Evolutionary conservation across 2,797 vertebrate species (phyloP).

Genomic region (Pogoniulus pusillus): DNA sequence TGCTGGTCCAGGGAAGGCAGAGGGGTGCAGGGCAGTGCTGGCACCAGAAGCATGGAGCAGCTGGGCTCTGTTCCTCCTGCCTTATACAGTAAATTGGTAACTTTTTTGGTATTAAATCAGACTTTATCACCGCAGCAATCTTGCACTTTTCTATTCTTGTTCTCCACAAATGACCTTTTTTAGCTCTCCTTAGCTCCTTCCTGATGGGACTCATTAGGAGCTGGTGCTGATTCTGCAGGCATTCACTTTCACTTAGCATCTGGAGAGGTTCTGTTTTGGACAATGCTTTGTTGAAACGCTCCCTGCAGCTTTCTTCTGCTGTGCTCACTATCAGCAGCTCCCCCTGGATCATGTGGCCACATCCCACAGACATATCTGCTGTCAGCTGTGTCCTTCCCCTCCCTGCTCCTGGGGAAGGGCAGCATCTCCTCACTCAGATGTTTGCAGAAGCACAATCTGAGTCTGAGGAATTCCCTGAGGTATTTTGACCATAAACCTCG

Average conservation of each 20-base stretch:
- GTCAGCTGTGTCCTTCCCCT: neutral
- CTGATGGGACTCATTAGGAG: constrained; percentile 71
- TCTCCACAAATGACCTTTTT: constrained; percentile 69
- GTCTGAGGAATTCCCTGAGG: neutral
- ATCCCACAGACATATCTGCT: neutral
- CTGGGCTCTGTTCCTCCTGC: constrained; percentile 44
- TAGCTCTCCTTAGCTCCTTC: constrained; percentile 61
- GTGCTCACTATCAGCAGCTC: neutral
- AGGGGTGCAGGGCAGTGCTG: constrained; percentile 13
- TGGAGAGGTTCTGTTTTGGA: constrained; percentile 33
- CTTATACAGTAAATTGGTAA: constrained; percentile 71
- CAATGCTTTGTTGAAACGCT: neutral
- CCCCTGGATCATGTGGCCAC: neutral
- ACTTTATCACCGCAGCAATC: constrained; percentile 61
- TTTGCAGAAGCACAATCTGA: neutral
- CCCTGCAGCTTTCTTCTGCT: constrained; percentile 11
- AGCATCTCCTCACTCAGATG: neutral
- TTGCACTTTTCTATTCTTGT: constrained; percentile 67
- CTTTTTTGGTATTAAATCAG: constrained; percentile 65
- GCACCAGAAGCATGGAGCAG: neutral
- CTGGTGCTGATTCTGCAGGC: constrained; percentile 52
- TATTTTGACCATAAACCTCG: neutral
- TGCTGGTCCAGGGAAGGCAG: neutral
- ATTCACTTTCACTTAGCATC: constrained; percentile 65
- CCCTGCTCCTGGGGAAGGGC: neutral